These are phyloP conservation scores for Harpegnathos saltator DNA, from an alignment of 1,140 invertebrate species.

Conservation along the genomic window DNA sequence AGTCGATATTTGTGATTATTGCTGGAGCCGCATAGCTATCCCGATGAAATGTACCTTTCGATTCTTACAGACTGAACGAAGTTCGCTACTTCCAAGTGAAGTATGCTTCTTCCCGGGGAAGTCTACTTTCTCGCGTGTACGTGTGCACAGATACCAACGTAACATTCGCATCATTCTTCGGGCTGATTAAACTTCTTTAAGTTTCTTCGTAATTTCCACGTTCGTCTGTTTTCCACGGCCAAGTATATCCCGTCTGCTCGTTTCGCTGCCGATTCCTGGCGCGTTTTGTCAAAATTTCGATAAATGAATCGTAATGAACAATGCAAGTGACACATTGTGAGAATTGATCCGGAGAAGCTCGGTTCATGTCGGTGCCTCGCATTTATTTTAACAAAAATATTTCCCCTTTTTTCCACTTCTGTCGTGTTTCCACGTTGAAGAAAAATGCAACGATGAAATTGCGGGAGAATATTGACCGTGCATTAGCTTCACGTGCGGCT, in stretches of 20 bases:
- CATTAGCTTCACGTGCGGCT: neutral
- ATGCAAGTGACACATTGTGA: slow-evolving; percentile 43
- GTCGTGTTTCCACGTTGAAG: no score
- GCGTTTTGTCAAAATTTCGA: slow-evolving; percentile 33
- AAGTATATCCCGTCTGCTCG: slow-evolving; percentile 38
- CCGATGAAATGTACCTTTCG: slow-evolving; percentile 51
- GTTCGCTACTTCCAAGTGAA: slow-evolving; percentile 56
- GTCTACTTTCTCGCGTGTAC: slow-evolving; percentile 32
- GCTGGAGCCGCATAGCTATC: slow-evolving; percentile 21
- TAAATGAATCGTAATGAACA: slow-evolving; percentile 36
- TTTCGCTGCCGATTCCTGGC: slow-evolving; percentile 1
- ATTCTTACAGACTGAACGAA: slow-evolving; percentile 50
- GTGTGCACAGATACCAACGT: slow-evolving; percentile 25
- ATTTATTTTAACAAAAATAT: slow-evolving; percentile 14
- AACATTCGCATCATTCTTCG: slow-evolving; percentile 56
- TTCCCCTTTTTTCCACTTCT: no score
- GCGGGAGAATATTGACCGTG: slow-evolving; percentile 13
- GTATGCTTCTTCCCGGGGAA: slow-evolving; percentile 34
- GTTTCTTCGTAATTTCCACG: slow-evolving; percentile 59
- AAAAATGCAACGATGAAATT: neutral
- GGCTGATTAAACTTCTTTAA: slow-evolving; percentile 64
- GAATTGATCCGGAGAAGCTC: slow-evolving; percentile 11
- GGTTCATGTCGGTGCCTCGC: slow-evolving; percentile 2
- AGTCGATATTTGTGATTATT: slow-evolving; percentile 57
- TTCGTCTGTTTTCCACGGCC: slow-evolving; percentile 38